These are phyloP conservation scores for Lacerta viridis DNA, from an alignment of 2,797 vertebrate genomes.

Conservation along the genomic window DNA sequence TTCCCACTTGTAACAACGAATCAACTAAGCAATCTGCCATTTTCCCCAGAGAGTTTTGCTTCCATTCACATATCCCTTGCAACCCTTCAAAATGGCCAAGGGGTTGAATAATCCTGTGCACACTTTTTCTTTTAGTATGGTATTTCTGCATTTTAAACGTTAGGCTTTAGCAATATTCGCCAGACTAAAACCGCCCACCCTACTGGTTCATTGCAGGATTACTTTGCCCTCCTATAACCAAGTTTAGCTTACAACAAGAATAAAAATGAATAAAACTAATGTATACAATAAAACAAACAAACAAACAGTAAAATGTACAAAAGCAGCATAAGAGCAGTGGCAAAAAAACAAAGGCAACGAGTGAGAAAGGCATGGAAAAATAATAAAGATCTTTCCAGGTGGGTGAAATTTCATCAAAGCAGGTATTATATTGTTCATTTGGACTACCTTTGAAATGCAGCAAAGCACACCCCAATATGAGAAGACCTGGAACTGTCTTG, in stretches of 20 bases:
- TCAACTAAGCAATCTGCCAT: neutral
- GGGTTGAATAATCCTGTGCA: neutral
- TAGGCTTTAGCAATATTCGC: neutral
- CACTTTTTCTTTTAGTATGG: neutral
- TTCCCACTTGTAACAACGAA: neutral
- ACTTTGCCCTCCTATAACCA: neutral
- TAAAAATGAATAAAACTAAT: neutral
- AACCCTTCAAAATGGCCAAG: neutral
- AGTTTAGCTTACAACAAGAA: neutral
- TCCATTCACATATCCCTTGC: neutral
- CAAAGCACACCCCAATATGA: neutral
- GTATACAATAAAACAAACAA: neutral
- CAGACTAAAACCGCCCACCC: neutral
- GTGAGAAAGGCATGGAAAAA: neutral
- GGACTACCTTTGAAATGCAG: neutral
- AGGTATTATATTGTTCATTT: neutral
- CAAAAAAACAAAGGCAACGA: neutral
- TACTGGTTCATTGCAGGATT: neutral
- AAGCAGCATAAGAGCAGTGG: neutral
- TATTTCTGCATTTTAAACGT: neutral
- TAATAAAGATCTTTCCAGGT: neutral
- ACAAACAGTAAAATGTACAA: no score
- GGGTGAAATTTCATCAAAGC: neutral
- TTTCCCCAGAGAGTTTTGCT: neutral
- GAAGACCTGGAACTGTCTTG: neutral